These are phyloP conservation scores for Cecidostiba fungosa DNA, from an alignment of 2,888 invertebrate genomes.

Conservation along the genomic window DNA sequence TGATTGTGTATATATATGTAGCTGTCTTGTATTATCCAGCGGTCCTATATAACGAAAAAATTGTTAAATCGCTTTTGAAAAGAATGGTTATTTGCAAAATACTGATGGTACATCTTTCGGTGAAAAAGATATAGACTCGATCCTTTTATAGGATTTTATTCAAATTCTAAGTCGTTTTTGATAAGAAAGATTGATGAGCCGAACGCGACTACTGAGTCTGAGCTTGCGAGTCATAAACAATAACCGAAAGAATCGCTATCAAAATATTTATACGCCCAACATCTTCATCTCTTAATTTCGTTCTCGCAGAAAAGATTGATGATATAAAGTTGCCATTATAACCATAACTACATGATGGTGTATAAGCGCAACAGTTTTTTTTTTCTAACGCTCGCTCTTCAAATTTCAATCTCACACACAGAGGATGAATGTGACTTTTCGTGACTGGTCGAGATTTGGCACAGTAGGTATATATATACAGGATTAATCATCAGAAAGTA, in stretches of 20 bases:
- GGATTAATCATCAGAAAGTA: neutral
- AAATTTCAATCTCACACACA: neutral
- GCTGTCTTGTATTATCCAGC: neutral
- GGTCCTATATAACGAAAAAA: neutral
- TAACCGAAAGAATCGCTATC: neutral
- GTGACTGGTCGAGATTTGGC: neutral
- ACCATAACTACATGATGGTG: neutral
- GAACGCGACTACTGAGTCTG: neutral
- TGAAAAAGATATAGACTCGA: no score
- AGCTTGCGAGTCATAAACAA: no score
- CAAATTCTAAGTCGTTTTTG: neutral
- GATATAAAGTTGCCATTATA: neutral
- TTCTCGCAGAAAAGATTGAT: neutral
- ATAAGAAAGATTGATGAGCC: neutral
- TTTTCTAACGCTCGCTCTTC: neutral
- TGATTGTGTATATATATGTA: conserved; percentile 56
- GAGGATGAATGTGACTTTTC: neutral
- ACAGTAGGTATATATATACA: neutral
- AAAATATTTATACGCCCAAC: neutral
- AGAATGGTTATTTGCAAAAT: no score
- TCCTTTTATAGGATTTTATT: no score
- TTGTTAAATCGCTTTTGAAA: neutral
- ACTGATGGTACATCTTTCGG: no score
- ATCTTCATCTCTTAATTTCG: neutral
- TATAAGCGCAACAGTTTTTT: neutral